Evolutionary conservation across 2,888 invertebrate species (phyloP).

Genomic region (Anodontia alba): DNA sequence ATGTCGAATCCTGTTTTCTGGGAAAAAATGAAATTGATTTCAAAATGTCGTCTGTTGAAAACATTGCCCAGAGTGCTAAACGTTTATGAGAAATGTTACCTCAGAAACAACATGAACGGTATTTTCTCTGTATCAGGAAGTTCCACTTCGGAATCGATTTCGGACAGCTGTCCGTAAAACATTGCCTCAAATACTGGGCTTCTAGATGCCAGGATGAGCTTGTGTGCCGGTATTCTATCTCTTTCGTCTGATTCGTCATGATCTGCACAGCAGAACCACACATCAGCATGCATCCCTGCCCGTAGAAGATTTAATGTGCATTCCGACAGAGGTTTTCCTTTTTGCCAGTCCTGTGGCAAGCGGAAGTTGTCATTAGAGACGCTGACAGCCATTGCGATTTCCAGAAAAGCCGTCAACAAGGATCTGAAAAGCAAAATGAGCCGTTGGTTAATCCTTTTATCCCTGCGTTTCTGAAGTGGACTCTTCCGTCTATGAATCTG

Average conservation of each 20-base stretch:
- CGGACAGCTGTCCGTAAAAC: neutral
- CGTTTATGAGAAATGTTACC: neutral
- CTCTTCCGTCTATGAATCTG: too few species aligned
- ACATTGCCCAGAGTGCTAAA: too few species aligned
- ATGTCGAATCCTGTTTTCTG: too few species aligned
- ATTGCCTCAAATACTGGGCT: slow-evolving; percentile 3
- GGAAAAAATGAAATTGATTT: too few species aligned
- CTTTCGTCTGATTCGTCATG: neutral
- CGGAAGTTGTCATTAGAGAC: neutral
- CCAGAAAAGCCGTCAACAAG: too few species aligned
- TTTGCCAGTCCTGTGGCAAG: neutral
- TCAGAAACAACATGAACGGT: neutral
- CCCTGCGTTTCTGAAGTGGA: too few species aligned
- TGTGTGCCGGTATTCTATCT: neutral
- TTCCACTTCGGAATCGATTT: neutral
- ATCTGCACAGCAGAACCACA: neutral
- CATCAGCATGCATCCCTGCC: neutral
- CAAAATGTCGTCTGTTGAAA: too few species aligned
- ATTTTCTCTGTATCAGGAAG: neutral
- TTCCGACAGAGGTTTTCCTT: neutral
- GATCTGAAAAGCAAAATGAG: too few species aligned
- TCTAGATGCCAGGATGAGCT: neutral
- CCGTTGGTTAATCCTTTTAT: too few species aligned
- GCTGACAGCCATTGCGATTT: too few species aligned
- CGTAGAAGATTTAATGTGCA: neutral